Percentiles rank a stretch among this genome's conserved stretches.
phyloP scores from a whole-genome alignment of 1,140 invertebrate species.

The Ylistrum balloti region DNA sequence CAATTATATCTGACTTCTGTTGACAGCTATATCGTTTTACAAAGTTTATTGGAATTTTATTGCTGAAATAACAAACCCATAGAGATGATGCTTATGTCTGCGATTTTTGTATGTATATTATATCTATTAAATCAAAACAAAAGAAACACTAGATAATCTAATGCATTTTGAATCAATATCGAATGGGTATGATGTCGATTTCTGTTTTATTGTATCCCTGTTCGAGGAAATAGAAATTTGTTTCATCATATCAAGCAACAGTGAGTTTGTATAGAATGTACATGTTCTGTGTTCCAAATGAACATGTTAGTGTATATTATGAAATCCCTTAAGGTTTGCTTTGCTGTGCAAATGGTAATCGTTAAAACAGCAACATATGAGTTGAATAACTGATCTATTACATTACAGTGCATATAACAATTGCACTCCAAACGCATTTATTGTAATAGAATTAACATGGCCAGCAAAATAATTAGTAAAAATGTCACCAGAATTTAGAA shows the following conservation, averaged over 20 bases:
- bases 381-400: neutral
- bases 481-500: too few species aligned
- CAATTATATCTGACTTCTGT: conserved; percentile 5
- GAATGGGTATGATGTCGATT: neutral
- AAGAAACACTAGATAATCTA: neutral
- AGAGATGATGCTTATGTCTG: neutral
- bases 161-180: neutral
- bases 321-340: too few species aligned
- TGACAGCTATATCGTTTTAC: conserved; percentile 34
- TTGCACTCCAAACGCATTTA: neutral
- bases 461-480: too few species aligned
- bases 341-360: neutral
- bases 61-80: conserved; percentile 13
- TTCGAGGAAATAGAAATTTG: neutral
- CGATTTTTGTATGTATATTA: neutral
- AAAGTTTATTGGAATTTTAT: neutral
- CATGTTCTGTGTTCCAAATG: too few species aligned
- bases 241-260: too few species aligned
- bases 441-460: neutral
- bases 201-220: neutral
- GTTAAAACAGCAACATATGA: neutral
- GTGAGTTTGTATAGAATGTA: too few species aligned
- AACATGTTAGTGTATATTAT: too few species aligned
- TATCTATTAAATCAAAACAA: neutral
- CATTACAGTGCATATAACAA: neutral